These are phyloP conservation scores for Acropora tenuis DNA, from an alignment of 64 coral and sea anemone genomes.

Conservation along the genomic window DNA sequence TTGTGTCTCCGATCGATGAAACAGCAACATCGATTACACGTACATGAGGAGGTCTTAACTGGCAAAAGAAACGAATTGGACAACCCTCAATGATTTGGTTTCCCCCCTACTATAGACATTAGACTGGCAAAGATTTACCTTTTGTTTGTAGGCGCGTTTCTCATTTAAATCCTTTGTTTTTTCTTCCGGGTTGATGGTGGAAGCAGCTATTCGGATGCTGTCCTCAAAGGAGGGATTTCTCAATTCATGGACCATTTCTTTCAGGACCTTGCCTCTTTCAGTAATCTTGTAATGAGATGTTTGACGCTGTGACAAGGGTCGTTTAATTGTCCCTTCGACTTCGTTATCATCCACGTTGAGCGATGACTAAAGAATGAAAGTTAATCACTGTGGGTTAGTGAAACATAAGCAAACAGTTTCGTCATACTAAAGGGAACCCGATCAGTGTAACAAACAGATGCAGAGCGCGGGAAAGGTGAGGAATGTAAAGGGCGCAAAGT, in stretches of 20 bases:
- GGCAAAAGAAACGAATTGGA: background rate
- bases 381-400: too few species aligned
- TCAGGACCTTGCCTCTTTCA: background rate
- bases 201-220: background rate
- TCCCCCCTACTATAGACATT: background rate
- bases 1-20: too few species aligned
- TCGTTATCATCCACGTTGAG: background rate
- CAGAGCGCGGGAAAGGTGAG: too few species aligned
- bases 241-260: background rate
- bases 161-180: slow-evolving; percentile 8
- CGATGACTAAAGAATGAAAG: background rate
- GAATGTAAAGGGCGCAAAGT: too few species aligned
- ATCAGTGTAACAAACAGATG: too few species aligned
- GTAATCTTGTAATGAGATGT: background rate
- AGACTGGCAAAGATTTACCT: background rate
- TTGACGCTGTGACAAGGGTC: background rate
- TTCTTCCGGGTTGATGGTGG: background rate
- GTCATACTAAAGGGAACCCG: too few species aligned
- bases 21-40: too few species aligned
- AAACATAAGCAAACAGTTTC: too few species aligned
- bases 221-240: slow-evolving; percentile 15
- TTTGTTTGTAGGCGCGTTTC: background rate
- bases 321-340: background rate
- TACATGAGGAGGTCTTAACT: too few species aligned
- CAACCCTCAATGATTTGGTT: background rate